Conservation (phyloP, 1,140 invertebrate genomes). For the Fopius arisanus region DNA sequence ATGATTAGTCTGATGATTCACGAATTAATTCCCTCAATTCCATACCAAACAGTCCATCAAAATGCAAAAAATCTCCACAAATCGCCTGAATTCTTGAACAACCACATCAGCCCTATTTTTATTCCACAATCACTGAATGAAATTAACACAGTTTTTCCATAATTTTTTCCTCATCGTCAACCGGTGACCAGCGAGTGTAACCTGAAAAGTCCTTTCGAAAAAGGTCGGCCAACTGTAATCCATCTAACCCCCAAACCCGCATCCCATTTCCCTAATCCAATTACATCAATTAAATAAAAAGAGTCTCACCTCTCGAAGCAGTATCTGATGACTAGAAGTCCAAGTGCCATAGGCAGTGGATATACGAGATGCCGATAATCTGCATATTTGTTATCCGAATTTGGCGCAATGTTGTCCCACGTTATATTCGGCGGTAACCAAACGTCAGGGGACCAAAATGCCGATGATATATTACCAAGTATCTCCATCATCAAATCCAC, state of each 20-base stretch:
- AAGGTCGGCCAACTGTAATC: not conserved
- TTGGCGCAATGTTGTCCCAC: constrained; percentile 86
- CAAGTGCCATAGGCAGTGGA: constrained; percentile 82
- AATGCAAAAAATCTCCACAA: too few species aligned
- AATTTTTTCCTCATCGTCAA: too few species aligned
- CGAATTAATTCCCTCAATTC: too few species aligned
- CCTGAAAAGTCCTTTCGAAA: not conserved
- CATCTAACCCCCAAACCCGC: not conserved
- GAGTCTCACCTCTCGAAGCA: constrained; percentile 79
- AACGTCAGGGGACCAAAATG: constrained; percentile 83
- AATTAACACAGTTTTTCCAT: too few species aligned
- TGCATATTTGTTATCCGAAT: constrained; percentile 78
- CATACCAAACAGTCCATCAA: too few species aligned
- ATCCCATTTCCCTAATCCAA: not conserved
- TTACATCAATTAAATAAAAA: not conserved
- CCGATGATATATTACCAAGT: constrained; percentile 52
- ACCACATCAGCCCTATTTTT: too few species aligned
- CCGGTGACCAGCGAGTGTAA: not conserved
- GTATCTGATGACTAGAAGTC: constrained; percentile 78
- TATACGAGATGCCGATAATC: constrained; percentile 83
- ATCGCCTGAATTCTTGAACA: too few species aligned
- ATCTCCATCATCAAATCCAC: constrained; percentile 46
- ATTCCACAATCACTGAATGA: too few species aligned
- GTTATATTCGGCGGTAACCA: constrained; percentile 91
- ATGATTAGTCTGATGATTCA: too few species aligned